Evolutionary conservation across 1,140 invertebrate species (phyloP), one percentile per base, ranked within the genome.

Genomic region (Bombus breviceps): DNA sequence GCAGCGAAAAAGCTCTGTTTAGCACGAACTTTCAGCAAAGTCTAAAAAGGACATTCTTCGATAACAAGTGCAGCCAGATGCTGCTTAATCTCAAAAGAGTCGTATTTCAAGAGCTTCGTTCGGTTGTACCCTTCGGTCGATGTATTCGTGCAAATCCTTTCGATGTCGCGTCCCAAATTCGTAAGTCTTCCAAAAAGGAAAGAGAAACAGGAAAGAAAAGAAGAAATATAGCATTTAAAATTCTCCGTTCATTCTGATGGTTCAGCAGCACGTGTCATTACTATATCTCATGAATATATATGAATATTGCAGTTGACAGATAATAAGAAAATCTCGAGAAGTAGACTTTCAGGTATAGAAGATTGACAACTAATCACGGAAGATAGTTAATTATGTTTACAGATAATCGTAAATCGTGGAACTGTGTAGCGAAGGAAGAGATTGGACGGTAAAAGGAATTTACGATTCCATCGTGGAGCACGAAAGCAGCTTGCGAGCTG

Each of bases 41-140:
- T 78, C 59, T 2, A 32, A 41, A 28, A 32, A 64, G 57, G 59
- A 78, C 75, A 78, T 78, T 78, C 75, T 43, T 32, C 75, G 75
- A 32, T 37, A 39, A 34, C 34, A 59, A 76, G 53, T 3, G 15
- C 57, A 41, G 39, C 5, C 75, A 32, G 59, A 34, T 78, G 75
- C n/a, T 41, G 8, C 59, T 62, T 62, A 41, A 66, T 66, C 22
- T 53, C n/a, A 10, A 41, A n/a, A 81, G 39, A 39, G 43, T 72
- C 53, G 64, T 41, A 43, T 32, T 69, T 69, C 41, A 25, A 68
- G 41, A 9, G 59, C 12, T 79, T 41, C 39, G 32, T 53, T 53
- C 47, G 47, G 18, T 53, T 43, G 73, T 32, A 34, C 37, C 37
- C 13, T 76, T 76, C 53, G 12, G 25, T 22, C 53, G 53, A 76